Conservation (phyloP, 1,140 invertebrate species). For the Drosophila biarmipes region DNA sequence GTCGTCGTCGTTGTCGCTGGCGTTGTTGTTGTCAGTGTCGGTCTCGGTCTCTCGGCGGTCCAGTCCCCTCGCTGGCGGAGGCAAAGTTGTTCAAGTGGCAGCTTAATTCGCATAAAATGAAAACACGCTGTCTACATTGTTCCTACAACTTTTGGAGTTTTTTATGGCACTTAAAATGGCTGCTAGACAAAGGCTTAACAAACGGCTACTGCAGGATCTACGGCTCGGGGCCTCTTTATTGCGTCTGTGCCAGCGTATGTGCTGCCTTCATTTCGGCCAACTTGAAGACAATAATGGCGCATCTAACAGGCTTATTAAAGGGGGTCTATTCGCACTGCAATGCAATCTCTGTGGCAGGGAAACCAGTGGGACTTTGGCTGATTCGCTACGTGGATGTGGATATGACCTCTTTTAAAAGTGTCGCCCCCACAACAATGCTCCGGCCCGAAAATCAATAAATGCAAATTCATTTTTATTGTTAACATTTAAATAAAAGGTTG, state of each 20-base stretch:
- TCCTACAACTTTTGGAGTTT: slow-evolving; percentile 83
- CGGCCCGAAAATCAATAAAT: slow-evolving; percentile 51
- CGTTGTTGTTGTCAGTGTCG: slow-evolving; percentile 16
- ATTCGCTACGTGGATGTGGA: slow-evolving; percentile 17
- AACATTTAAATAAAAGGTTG: slow-evolving; percentile 63
- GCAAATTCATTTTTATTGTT: slow-evolving; percentile 64
- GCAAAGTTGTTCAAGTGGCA: slow-evolving; percentile 83
- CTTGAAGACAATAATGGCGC: slow-evolving; percentile 35
- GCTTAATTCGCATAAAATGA: slow-evolving; percentile 84
- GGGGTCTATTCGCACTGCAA: slow-evolving; percentile 1
- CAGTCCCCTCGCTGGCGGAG: slow-evolving; percentile 62
- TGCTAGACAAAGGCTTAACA: slow-evolving; percentile 78
- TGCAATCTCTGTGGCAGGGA: background rate
- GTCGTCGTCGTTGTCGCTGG: slow-evolving; percentile 6
- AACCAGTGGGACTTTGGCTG: slow-evolving; percentile 7
- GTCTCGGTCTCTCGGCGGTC: slow-evolving; percentile 54
- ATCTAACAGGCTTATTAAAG: slow-evolving; percentile 38
- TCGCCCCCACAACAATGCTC: slow-evolving; percentile 12
- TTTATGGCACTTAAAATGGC: slow-evolving; percentile 82
- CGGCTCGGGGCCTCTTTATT: slow-evolving; percentile 19
- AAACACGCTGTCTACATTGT: slow-evolving; percentile 84
- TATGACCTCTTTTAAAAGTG: slow-evolving; percentile 40
- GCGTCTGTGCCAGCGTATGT: slow-evolving; percentile 25
- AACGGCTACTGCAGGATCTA: slow-evolving; percentile 65
- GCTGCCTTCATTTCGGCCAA: slow-evolving; percentile 18